Evolutionary conservation across 2,797 vertebrate genomes (phyloP).

Genomic region (Acipenser oxyrinchus): DNA sequence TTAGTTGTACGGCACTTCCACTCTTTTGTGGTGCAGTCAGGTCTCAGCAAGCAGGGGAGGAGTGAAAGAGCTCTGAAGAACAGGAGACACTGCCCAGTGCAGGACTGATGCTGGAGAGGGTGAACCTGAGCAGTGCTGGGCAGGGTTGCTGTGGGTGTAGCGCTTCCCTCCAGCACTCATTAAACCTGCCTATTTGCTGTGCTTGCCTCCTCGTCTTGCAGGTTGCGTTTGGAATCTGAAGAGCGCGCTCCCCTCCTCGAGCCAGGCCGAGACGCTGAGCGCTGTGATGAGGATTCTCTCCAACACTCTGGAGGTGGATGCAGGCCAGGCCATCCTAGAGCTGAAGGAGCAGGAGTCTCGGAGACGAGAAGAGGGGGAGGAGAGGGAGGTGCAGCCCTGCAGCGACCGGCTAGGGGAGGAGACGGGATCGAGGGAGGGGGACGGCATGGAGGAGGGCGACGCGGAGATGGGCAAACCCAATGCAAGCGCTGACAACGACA

Average conservation of each 20-base stretch:
- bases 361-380: constrained; percentile 35
- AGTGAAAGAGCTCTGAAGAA: too few relatives aligned
- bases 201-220: constrained; percentile 31
- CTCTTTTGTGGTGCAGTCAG: too few relatives aligned
- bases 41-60: too few relatives aligned
- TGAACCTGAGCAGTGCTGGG: too few relatives aligned
- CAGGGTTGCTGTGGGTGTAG: too few relatives aligned
- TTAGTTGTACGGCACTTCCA: too few relatives aligned
- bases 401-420: constrained; percentile 29
- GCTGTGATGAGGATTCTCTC: constrained; percentile 74
- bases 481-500: constrained; percentile 47
- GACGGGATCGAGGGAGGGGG: constrained; percentile 44
- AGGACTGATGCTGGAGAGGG: too few relatives aligned
- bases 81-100: too few relatives aligned
- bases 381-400: constrained; percentile 20
- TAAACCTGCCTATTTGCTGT: not conserved
- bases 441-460: constrained; percentile 55
- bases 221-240: constrained; percentile 90
- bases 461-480: constrained; percentile 51
- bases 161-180: not conserved
- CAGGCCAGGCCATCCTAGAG: constrained; percentile 56
- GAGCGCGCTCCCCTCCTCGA: constrained; percentile 61
- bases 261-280: constrained; percentile 73
- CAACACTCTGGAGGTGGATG: constrained; percentile 67
- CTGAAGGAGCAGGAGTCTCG: constrained; percentile 66